Evolutionary conservation across 2,888 invertebrate genomes (phyloP).

Genomic region (Athetis lepigone): DNA sequence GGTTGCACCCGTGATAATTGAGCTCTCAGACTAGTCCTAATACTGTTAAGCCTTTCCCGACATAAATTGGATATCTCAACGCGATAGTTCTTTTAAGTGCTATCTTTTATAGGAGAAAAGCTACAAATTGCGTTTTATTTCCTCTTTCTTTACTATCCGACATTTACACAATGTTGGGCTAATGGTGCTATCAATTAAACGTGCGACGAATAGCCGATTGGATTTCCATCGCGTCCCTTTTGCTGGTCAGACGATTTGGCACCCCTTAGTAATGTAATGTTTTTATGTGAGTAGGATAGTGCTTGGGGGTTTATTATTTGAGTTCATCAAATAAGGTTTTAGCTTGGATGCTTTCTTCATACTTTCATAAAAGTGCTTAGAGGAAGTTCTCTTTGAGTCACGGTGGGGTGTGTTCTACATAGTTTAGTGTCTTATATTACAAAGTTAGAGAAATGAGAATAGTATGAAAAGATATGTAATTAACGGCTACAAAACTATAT

Average conservation of each 20-base stretch:
- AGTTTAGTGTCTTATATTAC: too few species aligned
- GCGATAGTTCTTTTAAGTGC: constrained; percentile 30
- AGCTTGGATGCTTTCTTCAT: too few species aligned
- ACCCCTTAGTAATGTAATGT: constrained; percentile 34
- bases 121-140: constrained; percentile 50
- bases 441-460: too few species aligned
- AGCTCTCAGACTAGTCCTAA: constrained; percentile 21
- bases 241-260: constrained; percentile 73
- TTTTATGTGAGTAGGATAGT: constrained; percentile 22
- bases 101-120: constrained; percentile 23
- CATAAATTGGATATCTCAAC: constrained; percentile 47
- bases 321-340: neutral
- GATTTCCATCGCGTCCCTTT: constrained; percentile 75
- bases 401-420: too few species aligned
- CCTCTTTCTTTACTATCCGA: constrained; percentile 24
- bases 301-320: constrained; percentile 4
- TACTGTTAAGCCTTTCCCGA: constrained; percentile 20
- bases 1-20: neutral
- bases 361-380: too few species aligned
- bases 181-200: constrained; percentile 86
- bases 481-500: too few species aligned
- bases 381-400: too few species aligned
- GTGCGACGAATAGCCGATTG: constrained; percentile 80
- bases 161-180: constrained; percentile 55
- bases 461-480: too few species aligned